Evolutionary conservation across 2,888 invertebrate species (phyloP), one percentile per base, ranked within the genome.

Genomic region (Rhopalosiphum nymphaeae): DNA sequence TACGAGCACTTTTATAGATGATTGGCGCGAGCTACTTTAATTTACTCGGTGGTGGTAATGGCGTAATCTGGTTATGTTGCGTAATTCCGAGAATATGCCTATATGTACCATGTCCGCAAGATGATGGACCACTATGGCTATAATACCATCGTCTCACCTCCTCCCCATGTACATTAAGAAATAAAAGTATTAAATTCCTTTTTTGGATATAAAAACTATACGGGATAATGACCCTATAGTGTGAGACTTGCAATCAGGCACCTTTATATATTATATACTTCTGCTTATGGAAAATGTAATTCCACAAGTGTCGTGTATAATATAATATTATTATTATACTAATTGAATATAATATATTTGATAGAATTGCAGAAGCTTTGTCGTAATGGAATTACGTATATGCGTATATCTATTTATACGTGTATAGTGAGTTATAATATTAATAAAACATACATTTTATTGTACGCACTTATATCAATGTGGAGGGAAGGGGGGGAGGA

Each of bases 21-120:
- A 94, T 94, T 94, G 93, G 93, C 93, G 90, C 93, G 89, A 85
- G 93, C 93, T 94, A 88, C 92, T 92, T 93, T 93, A 93, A 93
- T 93, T 93, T 89, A 89, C 88, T 88, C 84, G 36, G 78, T 42
- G 91, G 78, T 49, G 85, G 93, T 89, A 90, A 90, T 90, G 93
- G 85, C 90, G 93, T 94, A 94, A 94, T 94, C 93, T 94, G 57
- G 84, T 89, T 90, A 85, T 85, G n/a, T 94, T 90, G 90, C 93
- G 49, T 94, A 85, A 94, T 94, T 94, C 93, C 42, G 36, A 90
- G 93, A 94, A 94, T 90, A 94, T 49, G 88, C 67, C 88, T 88
- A 61, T 88, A 57, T 53, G 53, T 29, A 53, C 53, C 25, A 36
- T n/a, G 91, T 85, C 85, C 56, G 86, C 57, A n/a, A 61, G 86